These are phyloP conservation scores for Neodontobutis hainanensis DNA, from an alignment of 2,113 vertebrate species.

Conservation along the genomic window DNA sequence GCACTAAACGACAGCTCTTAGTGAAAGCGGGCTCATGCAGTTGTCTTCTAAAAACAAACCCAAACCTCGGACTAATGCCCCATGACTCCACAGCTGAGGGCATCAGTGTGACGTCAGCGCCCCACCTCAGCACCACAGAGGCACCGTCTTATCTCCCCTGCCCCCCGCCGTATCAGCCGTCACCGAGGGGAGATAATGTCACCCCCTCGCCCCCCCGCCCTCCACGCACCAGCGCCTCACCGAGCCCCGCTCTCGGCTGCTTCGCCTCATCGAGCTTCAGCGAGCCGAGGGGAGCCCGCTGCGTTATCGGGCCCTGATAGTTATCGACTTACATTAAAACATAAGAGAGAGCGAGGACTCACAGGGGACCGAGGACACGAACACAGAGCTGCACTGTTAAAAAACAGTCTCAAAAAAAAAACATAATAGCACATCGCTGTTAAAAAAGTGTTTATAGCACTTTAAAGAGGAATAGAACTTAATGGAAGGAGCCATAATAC, in stretches of 20 bases:
- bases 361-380: constrained; percentile 50
- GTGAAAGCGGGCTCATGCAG: too few species aligned
- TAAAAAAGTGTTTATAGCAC: too few species aligned
- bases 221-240: constrained; percentile 5
- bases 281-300: constrained; percentile 40
- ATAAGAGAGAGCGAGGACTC: constrained; percentile 48
- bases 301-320: constrained; percentile 68
- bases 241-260: constrained; percentile 12
- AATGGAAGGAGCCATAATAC: too few species aligned
- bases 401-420: too few species aligned
- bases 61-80: too few species aligned
- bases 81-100: too few species aligned
- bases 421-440: too few species aligned
- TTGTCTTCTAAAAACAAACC: too few species aligned
- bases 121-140: constrained; percentile 7
- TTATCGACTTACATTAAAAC: constrained; percentile 74
- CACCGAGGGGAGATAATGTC: constrained; percentile 65
- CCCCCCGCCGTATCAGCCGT: constrained; percentile 54
- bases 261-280: constrained; percentile 47
- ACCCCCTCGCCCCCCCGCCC: constrained; percentile 11
- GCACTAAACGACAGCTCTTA: too few species aligned
- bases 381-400: constrained; percentile 35
- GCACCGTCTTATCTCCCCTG: constrained; percentile 53
- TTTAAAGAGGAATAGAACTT: too few species aligned
- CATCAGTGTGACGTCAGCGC: constrained; percentile 40